Conservation (phyloP, 2,888 invertebrate species). For the Tachystola acroxantha region DNA sequence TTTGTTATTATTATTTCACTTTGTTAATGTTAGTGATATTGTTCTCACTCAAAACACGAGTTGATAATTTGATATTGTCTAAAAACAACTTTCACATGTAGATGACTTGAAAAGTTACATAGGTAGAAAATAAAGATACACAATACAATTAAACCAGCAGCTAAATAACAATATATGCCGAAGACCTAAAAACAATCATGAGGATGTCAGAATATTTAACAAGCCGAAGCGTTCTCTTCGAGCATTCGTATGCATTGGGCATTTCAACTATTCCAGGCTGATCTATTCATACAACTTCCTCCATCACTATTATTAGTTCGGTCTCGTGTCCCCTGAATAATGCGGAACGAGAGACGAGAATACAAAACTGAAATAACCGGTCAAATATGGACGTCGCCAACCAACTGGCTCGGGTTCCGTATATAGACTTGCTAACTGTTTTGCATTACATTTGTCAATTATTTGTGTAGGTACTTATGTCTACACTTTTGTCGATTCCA, state of each 20-base stretch:
- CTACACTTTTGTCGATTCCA: too few relatives aligned
- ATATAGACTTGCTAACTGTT: too few relatives aligned
- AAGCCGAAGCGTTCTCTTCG: neutral
- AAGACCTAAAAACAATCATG: neutral
- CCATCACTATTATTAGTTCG: constrained; percentile 51
- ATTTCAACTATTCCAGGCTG: constrained; percentile 46
- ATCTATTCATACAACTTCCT: constrained; percentile 65
- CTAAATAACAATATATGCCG: neutral
- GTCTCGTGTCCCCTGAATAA: constrained; percentile 50
- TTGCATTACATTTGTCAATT: too few relatives aligned
- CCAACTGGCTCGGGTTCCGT: neutral
- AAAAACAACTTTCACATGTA: too few relatives aligned
- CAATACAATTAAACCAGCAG: too few relatives aligned
- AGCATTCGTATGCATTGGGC: constrained; percentile 39
- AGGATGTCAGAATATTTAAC: neutral
- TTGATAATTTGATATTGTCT: too few relatives aligned
- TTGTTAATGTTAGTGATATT: too few relatives aligned
- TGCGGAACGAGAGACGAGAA: constrained; percentile 34
- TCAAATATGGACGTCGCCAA: constrained; percentile 9
- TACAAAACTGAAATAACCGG: constrained; percentile 35
- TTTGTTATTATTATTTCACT: too few relatives aligned
- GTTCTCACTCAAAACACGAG: too few relatives aligned
- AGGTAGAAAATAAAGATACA: too few relatives aligned
- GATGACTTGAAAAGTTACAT: too few relatives aligned
- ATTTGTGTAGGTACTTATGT: too few relatives aligned